These are phyloP conservation scores for Euura saliciscinereae DNA, from an alignment of 1,140 invertebrate genomes.

Conservation along the genomic window DNA sequence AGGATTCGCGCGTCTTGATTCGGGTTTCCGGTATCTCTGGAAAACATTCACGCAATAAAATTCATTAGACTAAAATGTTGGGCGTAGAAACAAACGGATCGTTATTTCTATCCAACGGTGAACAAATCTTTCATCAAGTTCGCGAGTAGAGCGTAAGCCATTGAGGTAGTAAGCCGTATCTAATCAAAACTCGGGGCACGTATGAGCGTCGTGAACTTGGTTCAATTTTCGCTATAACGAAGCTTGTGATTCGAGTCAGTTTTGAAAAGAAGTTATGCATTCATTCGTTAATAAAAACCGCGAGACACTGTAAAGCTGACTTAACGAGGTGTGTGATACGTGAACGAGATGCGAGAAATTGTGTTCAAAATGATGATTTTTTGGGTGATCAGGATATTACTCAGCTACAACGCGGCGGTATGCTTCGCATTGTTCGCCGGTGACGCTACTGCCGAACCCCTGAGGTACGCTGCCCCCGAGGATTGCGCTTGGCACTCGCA, in stretches of 20 bases:
- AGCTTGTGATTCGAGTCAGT: too few species aligned
- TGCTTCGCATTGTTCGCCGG: conserved; percentile 52
- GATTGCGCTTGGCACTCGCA: conserved; percentile 74
- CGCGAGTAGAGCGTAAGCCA: too few species aligned
- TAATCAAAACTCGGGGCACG: too few species aligned
- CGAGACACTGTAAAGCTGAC: background rate
- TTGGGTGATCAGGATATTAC: conserved; percentile 18
- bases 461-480: conserved; percentile 78
- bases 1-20: conserved; percentile 1
- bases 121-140: background rate
- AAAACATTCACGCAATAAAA: background rate
- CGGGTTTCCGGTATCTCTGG: background rate
- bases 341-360: background rate
- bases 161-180: too few species aligned
- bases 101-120: background rate
- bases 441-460: conserved; percentile 58
- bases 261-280: background rate
- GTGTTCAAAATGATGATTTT: conserved; percentile 8
- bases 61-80: background rate
- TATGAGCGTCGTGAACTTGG: too few species aligned
- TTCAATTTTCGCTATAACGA: too few species aligned
- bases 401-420: conserved; percentile 3
- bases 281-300: background rate
- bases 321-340: background rate
- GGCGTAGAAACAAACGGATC: background rate